Conservation (phyloP, 1,140 invertebrate genomes). For the Manduca sexta region DNA sequence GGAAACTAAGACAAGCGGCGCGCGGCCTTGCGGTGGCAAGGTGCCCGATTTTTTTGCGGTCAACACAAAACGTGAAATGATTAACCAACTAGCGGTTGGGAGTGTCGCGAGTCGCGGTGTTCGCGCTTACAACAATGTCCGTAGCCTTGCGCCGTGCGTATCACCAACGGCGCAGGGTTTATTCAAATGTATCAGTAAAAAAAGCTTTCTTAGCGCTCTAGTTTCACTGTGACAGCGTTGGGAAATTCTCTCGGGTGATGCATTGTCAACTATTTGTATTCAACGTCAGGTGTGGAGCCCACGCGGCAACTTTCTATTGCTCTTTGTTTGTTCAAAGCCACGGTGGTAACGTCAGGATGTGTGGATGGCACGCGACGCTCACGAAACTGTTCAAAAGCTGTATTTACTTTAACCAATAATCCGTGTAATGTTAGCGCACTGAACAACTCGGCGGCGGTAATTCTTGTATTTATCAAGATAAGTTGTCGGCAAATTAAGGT, state of each 20-base stretch:
- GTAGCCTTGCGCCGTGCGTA: slow-evolving; percentile 17
- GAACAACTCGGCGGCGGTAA: not conserved
- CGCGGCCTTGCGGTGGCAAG: slow-evolving; percentile 46
- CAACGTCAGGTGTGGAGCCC: slow-evolving; percentile 30
- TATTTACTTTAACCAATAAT: not conserved
- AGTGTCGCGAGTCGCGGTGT: slow-evolving; percentile 20
- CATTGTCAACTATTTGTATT: slow-evolving; percentile 64
- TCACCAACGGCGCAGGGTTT: not conserved
- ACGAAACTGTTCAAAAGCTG: not conserved
- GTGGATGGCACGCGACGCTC: no score
- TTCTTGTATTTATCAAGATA: slow-evolving; percentile 27
- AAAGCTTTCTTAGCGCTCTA: slow-evolving; percentile 40
- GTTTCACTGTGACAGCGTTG: slow-evolving; percentile 34
- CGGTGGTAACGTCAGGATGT: slow-evolving; percentile 34
- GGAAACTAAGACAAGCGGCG: slow-evolving; percentile 38
- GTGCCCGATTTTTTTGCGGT: slow-evolving; percentile 60
- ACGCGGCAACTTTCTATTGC: slow-evolving; percentile 58
- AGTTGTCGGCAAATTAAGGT: slow-evolving; percentile 33
- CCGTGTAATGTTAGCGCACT: not conserved
- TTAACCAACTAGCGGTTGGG: slow-evolving; percentile 32
- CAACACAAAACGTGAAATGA: slow-evolving; percentile 43
- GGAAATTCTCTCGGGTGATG: slow-evolving; percentile 35
- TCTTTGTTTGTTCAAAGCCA: slow-evolving; percentile 40
- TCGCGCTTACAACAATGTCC: slow-evolving; percentile 24
- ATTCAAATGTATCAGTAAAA: slow-evolving; percentile 7